Conservation (phyloP, 2,113 vertebrate genomes). For the Urocitellus parryii region DNA sequence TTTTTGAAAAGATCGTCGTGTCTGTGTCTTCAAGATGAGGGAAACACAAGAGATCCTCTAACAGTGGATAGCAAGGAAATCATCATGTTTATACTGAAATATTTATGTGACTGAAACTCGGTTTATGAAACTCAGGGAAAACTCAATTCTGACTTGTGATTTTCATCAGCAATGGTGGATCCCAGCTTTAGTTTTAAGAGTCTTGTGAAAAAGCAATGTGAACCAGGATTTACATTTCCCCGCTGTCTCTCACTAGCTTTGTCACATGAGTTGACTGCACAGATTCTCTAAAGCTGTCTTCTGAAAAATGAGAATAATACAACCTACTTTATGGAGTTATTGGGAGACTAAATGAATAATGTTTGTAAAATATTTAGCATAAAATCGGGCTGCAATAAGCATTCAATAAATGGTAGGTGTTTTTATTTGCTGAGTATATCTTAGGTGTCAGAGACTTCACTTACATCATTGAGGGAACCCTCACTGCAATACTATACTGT, state of each 20-base stretch:
- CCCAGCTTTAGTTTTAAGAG: too few relatives aligned
- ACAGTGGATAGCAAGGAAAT: background rate
- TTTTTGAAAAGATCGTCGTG: background rate
- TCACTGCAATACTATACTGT: rapidly evolving
- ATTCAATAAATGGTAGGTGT: background rate
- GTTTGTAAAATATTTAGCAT: background rate
- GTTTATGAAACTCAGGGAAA: background rate
- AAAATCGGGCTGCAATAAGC: background rate
- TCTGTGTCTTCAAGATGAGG: background rate
- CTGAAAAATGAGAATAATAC: background rate
- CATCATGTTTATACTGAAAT: background rate
- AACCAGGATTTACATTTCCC: background rate
- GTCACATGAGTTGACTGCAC: background rate
- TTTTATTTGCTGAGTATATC: background rate
- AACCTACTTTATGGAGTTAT: background rate
- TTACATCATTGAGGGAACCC: background rate
- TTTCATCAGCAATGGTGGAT: background rate
- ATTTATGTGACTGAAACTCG: background rate
- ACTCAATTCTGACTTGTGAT: background rate
- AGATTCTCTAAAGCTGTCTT: background rate
- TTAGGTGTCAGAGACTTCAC: background rate
- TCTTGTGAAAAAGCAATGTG: background rate
- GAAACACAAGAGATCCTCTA: background rate
- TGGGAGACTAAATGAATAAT: background rate
- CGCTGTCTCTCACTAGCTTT: background rate